Base-by-base conservation (phyloP, 2,113 vertebrate species). In the Rhizomys pruinosus region DNA sequence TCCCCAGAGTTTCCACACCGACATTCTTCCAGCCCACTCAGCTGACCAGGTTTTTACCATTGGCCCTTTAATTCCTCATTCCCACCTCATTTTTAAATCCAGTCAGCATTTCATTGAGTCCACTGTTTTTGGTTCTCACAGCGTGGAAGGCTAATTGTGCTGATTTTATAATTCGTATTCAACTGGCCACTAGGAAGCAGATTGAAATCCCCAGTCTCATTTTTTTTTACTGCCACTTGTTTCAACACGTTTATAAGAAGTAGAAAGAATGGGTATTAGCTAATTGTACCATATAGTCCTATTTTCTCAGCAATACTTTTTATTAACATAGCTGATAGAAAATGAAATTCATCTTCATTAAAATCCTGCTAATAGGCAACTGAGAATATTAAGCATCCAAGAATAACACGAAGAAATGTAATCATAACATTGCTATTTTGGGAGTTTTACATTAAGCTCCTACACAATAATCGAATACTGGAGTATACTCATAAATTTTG, bases 381-480 rank as follows among this genome's bases (percentile, higher is more conserved):
- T 71, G 57, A 95, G 90, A 94, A 19, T 94, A 87, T 55, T 63
- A 63, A 88, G 71, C 69, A 87, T 6, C 15, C 29, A 61, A 74
- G 39, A 94, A 87, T 91, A 87, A 91, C 94, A 34, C 73, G 68
- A 85, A 80, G 66, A 91, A 94, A 59, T 86, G 47, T 27, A 87
- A 76, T 94, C 7, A 39, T 13, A 66, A 72, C 71, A 47, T 92
- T 42, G 32, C 37, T 87, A 77, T 94, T 96, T 91, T 12, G 78
- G 87, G 92, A 95, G 32, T 95, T 96, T 96, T 96, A 92, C 74
- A 90, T 92, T 91, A 96, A 91, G 23, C 71, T 80, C 79, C 66
- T 91, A 95, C 23, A 91, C 55, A 84, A 84, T 88, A 94, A 96
- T 91, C 66, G 94, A 86, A 96, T 93, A 52, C 55, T 94, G 34